Evolutionary conservation across 2,888 invertebrate species (phyloP).

Genomic region (Mechanitis messenoides): DNA sequence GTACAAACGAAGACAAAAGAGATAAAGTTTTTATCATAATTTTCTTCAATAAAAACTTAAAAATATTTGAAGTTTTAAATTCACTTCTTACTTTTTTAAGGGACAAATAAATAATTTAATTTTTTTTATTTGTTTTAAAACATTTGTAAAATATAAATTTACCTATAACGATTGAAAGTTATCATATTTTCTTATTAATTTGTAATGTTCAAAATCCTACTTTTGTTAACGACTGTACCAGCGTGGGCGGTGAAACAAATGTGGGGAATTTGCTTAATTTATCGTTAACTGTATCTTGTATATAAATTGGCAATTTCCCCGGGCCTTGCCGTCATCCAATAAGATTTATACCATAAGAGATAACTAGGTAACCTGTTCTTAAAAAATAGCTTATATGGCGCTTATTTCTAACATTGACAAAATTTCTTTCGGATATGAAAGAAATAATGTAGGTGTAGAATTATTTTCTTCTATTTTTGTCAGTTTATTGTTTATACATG

Average conservation of each 20-base stretch:
- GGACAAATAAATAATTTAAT: no score
- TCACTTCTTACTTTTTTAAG: no score
- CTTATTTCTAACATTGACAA: conserved; percentile 30
- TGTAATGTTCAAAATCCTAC: neutral
- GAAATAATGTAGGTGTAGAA: conserved; percentile 31
- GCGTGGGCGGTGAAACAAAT: conserved; percentile 44
- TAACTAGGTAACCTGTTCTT: conserved; percentile 31
- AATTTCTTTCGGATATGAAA: conserved; percentile 15
- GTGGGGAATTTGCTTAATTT: conserved; percentile 52
- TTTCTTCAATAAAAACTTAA: neutral
- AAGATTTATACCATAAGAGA: conserved; percentile 44
- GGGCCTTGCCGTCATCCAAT: conserved; percentile 36
- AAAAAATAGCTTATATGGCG: conserved; percentile 31
- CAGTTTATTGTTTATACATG: neutral
- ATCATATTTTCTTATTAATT: no score
- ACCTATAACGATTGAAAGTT: no score
- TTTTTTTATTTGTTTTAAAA: no score
- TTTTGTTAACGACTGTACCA: conserved; percentile 26
- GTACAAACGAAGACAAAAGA: conserved; percentile 20
- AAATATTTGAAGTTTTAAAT: no score
- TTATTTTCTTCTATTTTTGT: conserved; percentile 24
- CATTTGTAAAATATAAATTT: no score
- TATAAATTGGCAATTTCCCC: conserved; percentile 62
- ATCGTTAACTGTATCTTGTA: conserved; percentile 48
- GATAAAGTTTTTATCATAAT: neutral